A percentile compares a stretch with the other conserved stretches of the same genome.
These are phyloP conservation scores for Halcyon badia DNA, from an alignment of 2,797 vertebrate species.

Conservation along the genomic window DNA sequence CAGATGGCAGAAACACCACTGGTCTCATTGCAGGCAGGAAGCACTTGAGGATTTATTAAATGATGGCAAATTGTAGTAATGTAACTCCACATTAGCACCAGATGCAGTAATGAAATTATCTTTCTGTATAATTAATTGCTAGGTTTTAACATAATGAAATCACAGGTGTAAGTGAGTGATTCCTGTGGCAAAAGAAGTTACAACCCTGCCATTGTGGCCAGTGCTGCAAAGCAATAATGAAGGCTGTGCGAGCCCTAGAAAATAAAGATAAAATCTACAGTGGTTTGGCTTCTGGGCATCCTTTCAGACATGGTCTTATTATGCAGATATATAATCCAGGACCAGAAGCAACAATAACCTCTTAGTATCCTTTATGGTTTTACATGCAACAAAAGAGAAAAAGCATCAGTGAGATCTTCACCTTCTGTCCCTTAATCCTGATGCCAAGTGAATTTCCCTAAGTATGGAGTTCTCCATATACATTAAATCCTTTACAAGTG, in stretches of 20 bases:
- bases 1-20: neutral
- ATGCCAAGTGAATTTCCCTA: neutral
- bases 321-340: neutral
- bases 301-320: neutral
- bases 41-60: neutral
- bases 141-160: slow-evolving; percentile 18
- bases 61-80: neutral
- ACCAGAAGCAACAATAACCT: neutral
- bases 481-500: neutral
- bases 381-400: neutral
- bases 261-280: slow-evolving; percentile 17
- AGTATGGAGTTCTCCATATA: neutral
- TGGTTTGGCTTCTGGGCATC: slow-evolving; percentile 20
- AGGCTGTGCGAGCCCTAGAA: neutral
- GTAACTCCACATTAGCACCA: neutral
- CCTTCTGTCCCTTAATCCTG: neutral
- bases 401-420: neutral
- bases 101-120: slow-evolving; percentile 20
- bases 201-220: neutral
- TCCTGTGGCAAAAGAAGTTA: slow-evolving; percentile 13
- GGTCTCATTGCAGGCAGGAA: neutral
- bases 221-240: neutral
- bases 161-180: neutral
- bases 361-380: neutral
- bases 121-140: slow-evolving; percentile 12